Conservation (phyloP, 2,797 vertebrate species). For the Helicolenus hilgendorfi region DNA sequence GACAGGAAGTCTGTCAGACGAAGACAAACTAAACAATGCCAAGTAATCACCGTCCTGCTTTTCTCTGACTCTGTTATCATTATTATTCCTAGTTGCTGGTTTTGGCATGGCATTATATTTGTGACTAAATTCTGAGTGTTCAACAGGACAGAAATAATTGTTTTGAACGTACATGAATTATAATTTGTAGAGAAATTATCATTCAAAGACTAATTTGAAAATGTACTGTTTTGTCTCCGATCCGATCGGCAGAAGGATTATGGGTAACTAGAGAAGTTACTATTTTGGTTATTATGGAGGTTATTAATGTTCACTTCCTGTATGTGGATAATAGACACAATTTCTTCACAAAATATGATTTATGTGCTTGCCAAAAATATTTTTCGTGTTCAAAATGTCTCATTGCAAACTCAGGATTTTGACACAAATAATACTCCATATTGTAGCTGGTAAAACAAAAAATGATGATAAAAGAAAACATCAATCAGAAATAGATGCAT, state of each 20-base stretch:
- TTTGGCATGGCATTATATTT: not conserved
- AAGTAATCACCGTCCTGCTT: conserved; percentile 88
- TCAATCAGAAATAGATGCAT: not conserved
- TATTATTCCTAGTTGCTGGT: not conserved
- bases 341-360: not conserved
- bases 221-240: not conserved
- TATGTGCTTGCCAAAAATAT: not conserved
- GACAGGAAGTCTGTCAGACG: conserved; percentile 89
- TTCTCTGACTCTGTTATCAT: not conserved
- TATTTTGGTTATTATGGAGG: not conserved
- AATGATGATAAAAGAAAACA: not conserved
- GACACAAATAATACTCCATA: not conserved
- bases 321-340: not conserved
- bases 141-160: not conserved
- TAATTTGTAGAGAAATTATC: not conserved
- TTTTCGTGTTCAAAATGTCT: not conserved
- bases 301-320: not conserved
- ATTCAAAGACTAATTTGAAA: not conserved
- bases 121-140: not conserved
- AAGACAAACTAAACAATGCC: conserved; percentile 96
- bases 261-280: not conserved
- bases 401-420: not conserved
- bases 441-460: not conserved
- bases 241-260: not conserved
- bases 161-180: not conserved